Percentiles rank a stretch among this genome's conserved stretches.
These are phyloP conservation scores for Agonopterix alstromeriana DNA, from an alignment of 2,888 invertebrate species.

Conservation along the genomic window DNA sequence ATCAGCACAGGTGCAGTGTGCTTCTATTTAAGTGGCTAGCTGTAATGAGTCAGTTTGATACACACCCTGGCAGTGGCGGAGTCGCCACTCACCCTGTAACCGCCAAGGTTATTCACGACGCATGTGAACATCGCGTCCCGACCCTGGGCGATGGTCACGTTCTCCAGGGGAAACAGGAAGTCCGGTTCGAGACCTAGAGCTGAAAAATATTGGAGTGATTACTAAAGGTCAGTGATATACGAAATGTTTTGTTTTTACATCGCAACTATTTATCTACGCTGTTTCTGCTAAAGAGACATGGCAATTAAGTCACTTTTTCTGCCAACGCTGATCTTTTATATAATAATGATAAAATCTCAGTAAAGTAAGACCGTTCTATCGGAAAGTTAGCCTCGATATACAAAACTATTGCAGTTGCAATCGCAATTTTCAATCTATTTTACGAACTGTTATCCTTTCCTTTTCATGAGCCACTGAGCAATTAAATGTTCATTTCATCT, in stretches of 20 bases:
- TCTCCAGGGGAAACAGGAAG: conserved; percentile 87
- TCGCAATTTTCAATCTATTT: background rate
- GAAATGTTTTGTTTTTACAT: too few species aligned
- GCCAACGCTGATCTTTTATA: too few species aligned
- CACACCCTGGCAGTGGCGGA: conserved; percentile 90
- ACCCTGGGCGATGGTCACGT: conserved; percentile 89
- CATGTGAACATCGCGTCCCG: conserved; percentile 90
- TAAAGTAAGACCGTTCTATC: too few species aligned
- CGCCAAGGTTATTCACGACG: conserved; percentile 89
- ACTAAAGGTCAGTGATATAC: too few species aligned
- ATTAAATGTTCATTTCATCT: too few species aligned
- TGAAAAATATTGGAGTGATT: conserved; percentile 37
- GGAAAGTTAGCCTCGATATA: too few species aligned
- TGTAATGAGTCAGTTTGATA: conserved; percentile 77
- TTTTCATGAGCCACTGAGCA: too few species aligned
- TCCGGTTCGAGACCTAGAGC: conserved; percentile 87
- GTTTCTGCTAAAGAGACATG: too few species aligned
- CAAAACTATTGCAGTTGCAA: too few species aligned
- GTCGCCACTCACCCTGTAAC: conserved; percentile 95
- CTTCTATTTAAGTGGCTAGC: conserved; percentile 58
- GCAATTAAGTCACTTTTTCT: too few species aligned
- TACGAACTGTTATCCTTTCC: background rate
- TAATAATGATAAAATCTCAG: too few species aligned
- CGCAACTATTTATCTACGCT: too few species aligned
- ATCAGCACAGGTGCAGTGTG: conserved; percentile 54